phyloP scores from a whole-genome alignment of 2,113 vertebrate species.

The Bombycilla garrulus region DNA sequence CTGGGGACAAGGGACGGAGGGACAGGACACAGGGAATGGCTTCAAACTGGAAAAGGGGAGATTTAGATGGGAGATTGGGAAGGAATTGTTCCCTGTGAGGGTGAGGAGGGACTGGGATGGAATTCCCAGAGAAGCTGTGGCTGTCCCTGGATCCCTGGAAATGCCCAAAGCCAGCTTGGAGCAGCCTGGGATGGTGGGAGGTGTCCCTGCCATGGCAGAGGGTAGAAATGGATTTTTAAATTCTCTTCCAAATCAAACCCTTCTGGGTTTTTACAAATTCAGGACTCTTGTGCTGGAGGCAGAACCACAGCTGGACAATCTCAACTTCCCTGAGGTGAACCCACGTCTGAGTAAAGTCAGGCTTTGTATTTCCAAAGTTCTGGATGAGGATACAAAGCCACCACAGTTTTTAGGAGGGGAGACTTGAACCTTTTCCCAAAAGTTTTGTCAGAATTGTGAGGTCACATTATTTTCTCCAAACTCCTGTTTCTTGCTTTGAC shows the following conservation, averaged over 20 bases:
- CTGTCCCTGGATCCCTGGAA: background rate
- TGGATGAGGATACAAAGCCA: background rate
- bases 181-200: accelerated
- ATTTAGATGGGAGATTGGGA: background rate
- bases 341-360: background rate
- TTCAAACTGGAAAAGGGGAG: no score
- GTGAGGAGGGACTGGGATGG: no score
- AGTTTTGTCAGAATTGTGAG: background rate
- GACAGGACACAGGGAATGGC: background rate
- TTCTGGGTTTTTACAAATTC: background rate
- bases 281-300: background rate
- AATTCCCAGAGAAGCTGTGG: background rate
- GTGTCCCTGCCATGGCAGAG: background rate
- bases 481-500: background rate
- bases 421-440: background rate
- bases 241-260: background rate
- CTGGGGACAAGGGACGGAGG: background rate
- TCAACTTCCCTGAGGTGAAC: accelerated
- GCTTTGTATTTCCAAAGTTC: background rate
- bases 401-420: background rate
- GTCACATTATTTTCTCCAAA: background rate
- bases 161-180: background rate
- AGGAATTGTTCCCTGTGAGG: no score
- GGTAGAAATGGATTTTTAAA: accelerated
- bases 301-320: background rate